These are phyloP conservation scores for Lepidurus packardi DNA, from an alignment of 1,140 invertebrate genomes.

Conservation along the genomic window DNA sequence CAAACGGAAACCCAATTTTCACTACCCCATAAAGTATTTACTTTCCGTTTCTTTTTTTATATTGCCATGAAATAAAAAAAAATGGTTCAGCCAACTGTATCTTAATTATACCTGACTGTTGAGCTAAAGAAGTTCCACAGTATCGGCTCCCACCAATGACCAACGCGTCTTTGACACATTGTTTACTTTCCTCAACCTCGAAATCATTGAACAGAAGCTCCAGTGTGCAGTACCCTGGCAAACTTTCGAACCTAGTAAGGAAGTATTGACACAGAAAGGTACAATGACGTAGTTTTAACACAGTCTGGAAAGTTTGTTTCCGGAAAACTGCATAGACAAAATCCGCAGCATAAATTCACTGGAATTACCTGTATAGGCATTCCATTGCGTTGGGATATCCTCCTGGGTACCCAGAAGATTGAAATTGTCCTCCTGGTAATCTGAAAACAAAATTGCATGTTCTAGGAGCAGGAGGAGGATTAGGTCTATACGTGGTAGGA, in stretches of 20 bases:
- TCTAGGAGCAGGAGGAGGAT: constrained; percentile 24
- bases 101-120: constrained; percentile 34
- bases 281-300: neutral
- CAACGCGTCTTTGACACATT: constrained; percentile 37
- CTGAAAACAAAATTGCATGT: constrained; percentile 26
- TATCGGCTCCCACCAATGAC: constrained; percentile 36
- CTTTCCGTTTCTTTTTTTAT: too few relatives aligned
- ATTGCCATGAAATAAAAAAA: neutral
- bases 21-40: constrained; percentile 26
- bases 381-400: constrained; percentile 34
- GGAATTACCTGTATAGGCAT: constrained; percentile 31
- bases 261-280: neutral
- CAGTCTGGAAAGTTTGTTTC: neutral
- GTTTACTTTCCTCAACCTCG: constrained; percentile 34
- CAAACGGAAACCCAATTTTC: constrained; percentile 25
- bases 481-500: constrained; percentile 21
- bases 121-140: constrained; percentile 37
- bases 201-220: constrained; percentile 39
- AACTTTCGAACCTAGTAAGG: constrained; percentile 30
- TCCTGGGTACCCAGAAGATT: constrained; percentile 35
- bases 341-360: neutral
- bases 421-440: constrained; percentile 29
- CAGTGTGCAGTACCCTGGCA: constrained; percentile 35
- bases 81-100: constrained; percentile 29
- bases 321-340: neutral